Conservation (phyloP, 2,113 vertebrate species). For the Collichthys lucidus region DNA sequence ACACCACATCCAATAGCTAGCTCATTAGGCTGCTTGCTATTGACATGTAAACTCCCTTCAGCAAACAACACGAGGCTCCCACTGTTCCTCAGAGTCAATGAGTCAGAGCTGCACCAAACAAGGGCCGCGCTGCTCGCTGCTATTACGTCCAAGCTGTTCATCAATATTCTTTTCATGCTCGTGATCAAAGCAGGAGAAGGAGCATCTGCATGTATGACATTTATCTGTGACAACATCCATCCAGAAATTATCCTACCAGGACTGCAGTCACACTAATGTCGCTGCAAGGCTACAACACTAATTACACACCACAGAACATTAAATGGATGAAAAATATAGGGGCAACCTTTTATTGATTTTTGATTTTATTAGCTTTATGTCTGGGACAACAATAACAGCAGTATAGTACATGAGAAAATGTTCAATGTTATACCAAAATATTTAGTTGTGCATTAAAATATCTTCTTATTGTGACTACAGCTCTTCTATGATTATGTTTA, state of each 20-base stretch:
- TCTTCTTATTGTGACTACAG: neutral
- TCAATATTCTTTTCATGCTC: slow-evolving; percentile 63
- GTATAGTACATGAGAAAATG: neutral
- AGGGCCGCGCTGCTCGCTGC: slow-evolving; percentile 24
- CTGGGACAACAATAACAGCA: neutral
- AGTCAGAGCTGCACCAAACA: slow-evolving; percentile 62
- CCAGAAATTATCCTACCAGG: slow-evolving; percentile 19
- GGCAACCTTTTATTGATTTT: neutral
- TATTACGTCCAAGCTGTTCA: slow-evolving; percentile 47
- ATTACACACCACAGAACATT: neutral
- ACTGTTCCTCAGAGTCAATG: slow-evolving; percentile 60
- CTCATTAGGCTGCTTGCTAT: slow-evolving; percentile 72
- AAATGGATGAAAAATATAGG: neutral
- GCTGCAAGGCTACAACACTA: neutral
- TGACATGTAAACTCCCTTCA: slow-evolving; percentile 63
- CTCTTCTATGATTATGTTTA: neutral
- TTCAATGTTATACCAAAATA: neutral
- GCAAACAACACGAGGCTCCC: slow-evolving; percentile 57
- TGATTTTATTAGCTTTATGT: neutral
- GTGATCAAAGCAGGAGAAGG: slow-evolving; percentile 53
- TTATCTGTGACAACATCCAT: slow-evolving; percentile 38
- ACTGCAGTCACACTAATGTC: neutral
- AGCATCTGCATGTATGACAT: slow-evolving; percentile 50
- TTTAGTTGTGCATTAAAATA: neutral
- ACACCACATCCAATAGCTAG: slow-evolving; percentile 65